phyloP scores from a whole-genome alignment of 2,888 invertebrate species.

The Lamproptera curius region DNA sequence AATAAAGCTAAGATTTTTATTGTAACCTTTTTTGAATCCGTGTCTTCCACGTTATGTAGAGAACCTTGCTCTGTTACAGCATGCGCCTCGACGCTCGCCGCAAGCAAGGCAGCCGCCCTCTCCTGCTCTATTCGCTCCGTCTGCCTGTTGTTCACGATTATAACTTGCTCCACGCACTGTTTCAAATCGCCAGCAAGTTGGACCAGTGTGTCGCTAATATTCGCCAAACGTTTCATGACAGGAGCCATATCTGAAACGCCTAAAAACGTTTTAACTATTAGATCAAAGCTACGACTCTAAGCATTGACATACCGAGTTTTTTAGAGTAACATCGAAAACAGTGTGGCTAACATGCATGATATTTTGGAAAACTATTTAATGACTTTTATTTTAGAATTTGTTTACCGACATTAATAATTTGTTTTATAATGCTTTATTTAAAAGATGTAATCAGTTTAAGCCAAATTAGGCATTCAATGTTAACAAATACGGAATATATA shows the following conservation, averaged over 20 bases:
- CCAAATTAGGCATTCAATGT: too few relatives aligned
- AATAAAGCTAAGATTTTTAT: too few relatives aligned
- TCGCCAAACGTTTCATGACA: slow-evolving; percentile 82
- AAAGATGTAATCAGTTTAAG: too few relatives aligned
- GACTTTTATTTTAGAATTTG: too few relatives aligned
- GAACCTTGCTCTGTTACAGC: slow-evolving; percentile 74
- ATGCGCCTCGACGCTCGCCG: slow-evolving; percentile 82
- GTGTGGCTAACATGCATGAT: too few relatives aligned
- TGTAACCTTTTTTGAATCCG: slow-evolving; percentile 87
- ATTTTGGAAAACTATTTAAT: too few relatives aligned
- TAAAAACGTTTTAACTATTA: slow-evolving; percentile 28
- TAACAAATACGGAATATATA: too few relatives aligned
- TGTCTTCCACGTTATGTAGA: slow-evolving; percentile 74
- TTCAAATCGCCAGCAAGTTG: slow-evolving; percentile 84
- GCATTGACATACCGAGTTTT: too few relatives aligned
- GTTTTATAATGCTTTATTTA: too few relatives aligned
- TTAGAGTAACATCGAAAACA: too few relatives aligned
- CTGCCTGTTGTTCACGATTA: slow-evolving; percentile 81
- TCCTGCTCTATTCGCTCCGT: slow-evolving; percentile 80
- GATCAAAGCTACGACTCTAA: too few relatives aligned
- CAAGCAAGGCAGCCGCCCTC: slow-evolving; percentile 81
- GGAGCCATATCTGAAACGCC: slow-evolving; percentile 54
- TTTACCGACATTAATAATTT: too few relatives aligned
- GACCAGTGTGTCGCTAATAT: slow-evolving; percentile 82
- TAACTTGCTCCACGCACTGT: slow-evolving; percentile 85